Base-by-base conservation (phyloP, 1,140 invertebrate genomes). In the Lutraria rhynchaena region DNA sequence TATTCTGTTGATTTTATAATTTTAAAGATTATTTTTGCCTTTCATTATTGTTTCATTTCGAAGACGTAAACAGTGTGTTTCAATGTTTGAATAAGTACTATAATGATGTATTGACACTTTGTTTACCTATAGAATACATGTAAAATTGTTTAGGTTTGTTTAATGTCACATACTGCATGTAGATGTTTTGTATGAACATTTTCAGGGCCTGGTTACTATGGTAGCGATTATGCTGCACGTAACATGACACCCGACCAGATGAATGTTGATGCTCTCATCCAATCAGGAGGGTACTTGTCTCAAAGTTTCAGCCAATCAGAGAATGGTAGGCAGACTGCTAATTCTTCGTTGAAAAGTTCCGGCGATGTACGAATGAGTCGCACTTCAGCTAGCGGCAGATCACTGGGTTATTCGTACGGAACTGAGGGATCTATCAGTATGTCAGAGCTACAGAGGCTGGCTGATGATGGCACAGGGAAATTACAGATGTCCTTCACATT, bases 191-290 rank as follows among this genome's bases (percentile, higher is more conserved):
- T 15, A 7, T 15, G 5, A 41, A 41, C 15, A 29, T 17, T 61
- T 53, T 0, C 67, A 65, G 35, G 57, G 22, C 41, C 57, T 27
- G 22, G 78, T 65, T 74, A 63, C 29, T 73, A 71, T 63, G 69
- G 78, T 4, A 85, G 69, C 63, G 76, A 83, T n/a, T 58, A 70
- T 53, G 84, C 84, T 29, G 83, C 87, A 3, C 58, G 85, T 17
- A 83, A 87, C 9, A 84, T 87, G 29, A 90, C 88, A 4, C 87
- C 90, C 17, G 90, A 91, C 63, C 90, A 90, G 76, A 87, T 91
- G 82, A 89, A 89, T 75, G 81, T 88, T 13, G 88, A 91, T 29
- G 85, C 83, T 65, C 78, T 90, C 37, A 73, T 90, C 41, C 86
- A 88, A 67, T 89, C 88, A 44, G 86, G 86, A 17, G 86, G 86